Evolutionary conservation across 1,140 invertebrate species (phyloP).

Genomic region (Zaprionus camerounensis): DNA sequence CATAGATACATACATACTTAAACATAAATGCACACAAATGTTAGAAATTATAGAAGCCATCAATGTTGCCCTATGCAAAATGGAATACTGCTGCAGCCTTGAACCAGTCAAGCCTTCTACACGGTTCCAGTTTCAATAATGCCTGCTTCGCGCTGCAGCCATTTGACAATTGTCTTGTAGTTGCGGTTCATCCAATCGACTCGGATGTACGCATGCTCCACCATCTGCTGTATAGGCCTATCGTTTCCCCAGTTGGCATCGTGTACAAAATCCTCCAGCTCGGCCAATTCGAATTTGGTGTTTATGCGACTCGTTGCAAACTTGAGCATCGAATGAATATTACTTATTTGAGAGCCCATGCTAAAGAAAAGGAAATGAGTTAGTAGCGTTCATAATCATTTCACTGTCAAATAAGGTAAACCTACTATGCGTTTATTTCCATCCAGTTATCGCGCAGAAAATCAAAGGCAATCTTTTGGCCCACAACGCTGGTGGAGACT

Average conservation of each 20-base stretch:
- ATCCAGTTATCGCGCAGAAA: constrained; percentile 91
- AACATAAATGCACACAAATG: constrained; percentile 60
- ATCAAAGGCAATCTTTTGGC: constrained; percentile 90
- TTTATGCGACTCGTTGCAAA: constrained; percentile 89
- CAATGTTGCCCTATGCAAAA: constrained; percentile 26
- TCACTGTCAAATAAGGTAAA: background rate
- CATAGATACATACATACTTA: constrained; percentile 58
- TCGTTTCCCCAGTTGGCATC: constrained; percentile 87
- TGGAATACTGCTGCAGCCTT: constrained; percentile 66
- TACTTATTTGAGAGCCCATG: constrained; percentile 88
- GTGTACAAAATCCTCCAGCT: constrained; percentile 89
- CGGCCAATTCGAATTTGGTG: constrained; percentile 89
- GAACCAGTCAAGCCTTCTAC: constrained; percentile 51
- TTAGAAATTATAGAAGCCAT: constrained; percentile 24
- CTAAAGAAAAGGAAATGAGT: constrained; percentile 82
- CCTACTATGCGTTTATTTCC: constrained; percentile 89
- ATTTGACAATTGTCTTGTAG: constrained; percentile 89
- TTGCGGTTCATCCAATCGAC: constrained; percentile 92
- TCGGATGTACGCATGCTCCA: constrained; percentile 92
- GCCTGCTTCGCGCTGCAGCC: constrained; percentile 85
- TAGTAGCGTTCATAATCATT: constrained; percentile 30
- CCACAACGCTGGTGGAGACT: constrained; percentile 89
- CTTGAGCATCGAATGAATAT: constrained; percentile 90
- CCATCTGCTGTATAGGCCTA: constrained; percentile 90
- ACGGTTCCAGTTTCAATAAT: constrained; percentile 13